Evolutionary conservation across 2,797 vertebrate genomes (phyloP).

Genomic region (Macropus fuliginosus): DNA sequence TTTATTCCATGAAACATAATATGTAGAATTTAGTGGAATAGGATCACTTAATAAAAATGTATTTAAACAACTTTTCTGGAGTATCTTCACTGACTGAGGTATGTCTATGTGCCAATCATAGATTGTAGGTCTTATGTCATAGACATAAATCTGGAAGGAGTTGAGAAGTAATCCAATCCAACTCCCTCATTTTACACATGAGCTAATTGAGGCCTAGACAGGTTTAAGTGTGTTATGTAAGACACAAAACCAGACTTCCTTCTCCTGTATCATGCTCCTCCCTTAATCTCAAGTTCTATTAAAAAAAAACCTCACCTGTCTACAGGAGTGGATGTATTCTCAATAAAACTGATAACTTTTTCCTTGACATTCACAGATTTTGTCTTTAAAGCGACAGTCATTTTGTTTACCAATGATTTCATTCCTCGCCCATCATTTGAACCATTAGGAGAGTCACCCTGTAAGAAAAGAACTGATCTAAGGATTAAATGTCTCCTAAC

Average conservation of each 20-base stretch:
- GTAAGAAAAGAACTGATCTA: constrained; percentile 63
- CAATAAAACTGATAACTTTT: constrained; percentile 99
- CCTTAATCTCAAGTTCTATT: constrained; percentile 23
- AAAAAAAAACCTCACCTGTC: constrained; percentile 89
- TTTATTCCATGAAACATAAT: constrained; percentile 12
- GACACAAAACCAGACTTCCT: constrained; percentile 31
- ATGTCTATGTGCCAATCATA: background rate
- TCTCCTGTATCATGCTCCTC: background rate
- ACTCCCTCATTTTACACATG: background rate
- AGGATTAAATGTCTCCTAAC: constrained; percentile 66
- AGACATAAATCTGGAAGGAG: background rate
- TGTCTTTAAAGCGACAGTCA: constrained; percentile 98
- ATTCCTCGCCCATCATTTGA: constrained; percentile 95
- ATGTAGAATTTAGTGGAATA: background rate
- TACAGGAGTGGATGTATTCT: constrained; percentile 98
- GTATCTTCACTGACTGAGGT: background rate
- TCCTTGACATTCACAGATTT: constrained; percentile 99
- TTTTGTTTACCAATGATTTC: constrained; percentile 98
- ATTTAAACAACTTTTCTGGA: background rate
- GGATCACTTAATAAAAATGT: background rate
- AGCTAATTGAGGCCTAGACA: background rate
- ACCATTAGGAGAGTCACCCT: constrained; percentile 90
- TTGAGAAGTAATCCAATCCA: background rate
- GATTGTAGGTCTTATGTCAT: background rate
- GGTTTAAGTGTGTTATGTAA: background rate